Conservation (phyloP, 2,888 invertebrate species). For the Spisula solida region DNA sequence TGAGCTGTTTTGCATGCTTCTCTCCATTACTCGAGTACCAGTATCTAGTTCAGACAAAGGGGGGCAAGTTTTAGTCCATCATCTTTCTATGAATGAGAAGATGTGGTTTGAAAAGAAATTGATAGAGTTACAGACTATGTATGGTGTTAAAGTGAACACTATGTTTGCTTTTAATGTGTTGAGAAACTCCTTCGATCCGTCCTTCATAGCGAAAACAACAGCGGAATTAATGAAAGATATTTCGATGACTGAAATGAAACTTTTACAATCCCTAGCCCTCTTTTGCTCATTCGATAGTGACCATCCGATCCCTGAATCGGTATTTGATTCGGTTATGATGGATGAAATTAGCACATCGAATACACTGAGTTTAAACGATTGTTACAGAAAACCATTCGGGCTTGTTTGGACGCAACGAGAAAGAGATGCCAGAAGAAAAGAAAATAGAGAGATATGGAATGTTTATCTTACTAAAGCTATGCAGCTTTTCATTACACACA, state of each 20-base stretch:
- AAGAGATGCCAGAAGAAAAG: neutral
- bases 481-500: slow-evolving; percentile 20
- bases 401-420: slow-evolving; percentile 9
- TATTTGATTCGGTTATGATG: slow-evolving; percentile 52
- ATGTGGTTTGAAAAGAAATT: slow-evolving; percentile 61
- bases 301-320: slow-evolving; percentile 35
- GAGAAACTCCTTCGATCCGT: slow-evolving; percentile 50
- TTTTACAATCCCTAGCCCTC: slow-evolving; percentile 52
- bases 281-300: slow-evolving; percentile 52
- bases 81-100: slow-evolving; percentile 34
- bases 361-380: neutral
- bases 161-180: slow-evolving; percentile 64
- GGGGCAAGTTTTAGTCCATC: slow-evolving; percentile 38
- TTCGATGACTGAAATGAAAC: slow-evolving; percentile 27
- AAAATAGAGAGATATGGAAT: slow-evolving; percentile 37
- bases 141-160: slow-evolving; percentile 45
- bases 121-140: slow-evolving; percentile 35
- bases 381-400: slow-evolving; percentile 24
- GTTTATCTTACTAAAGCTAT: slow-evolving; percentile 25
- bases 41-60: slow-evolving; percentile 26
- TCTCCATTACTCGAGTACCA: slow-evolving; percentile 37
- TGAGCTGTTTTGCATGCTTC: slow-evolving; percentile 53
- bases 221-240: slow-evolving; percentile 30
- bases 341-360: neutral
- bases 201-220: slow-evolving; percentile 45